Base-by-base conservation (phyloP, 2,797 vertebrate species). In the Scarus forsteni region DNA sequence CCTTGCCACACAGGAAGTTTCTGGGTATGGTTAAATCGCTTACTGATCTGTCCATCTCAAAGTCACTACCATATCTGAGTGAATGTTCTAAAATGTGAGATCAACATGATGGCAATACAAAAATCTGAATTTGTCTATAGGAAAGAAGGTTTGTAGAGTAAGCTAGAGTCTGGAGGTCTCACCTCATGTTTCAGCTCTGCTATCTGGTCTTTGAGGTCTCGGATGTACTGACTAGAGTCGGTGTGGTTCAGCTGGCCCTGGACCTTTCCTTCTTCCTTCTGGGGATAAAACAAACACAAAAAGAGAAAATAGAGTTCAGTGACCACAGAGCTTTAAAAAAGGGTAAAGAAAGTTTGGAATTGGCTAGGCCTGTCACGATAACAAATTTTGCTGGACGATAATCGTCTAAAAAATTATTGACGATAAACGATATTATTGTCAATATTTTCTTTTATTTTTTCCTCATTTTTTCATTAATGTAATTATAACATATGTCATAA, bases 201-300 rank as follows among this genome's bases (percentile, higher is more conserved):
- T 91, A 99, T 99, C 92, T 98, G 97, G 92, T 98, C 97, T 94
- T 97, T 97, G 86, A 99, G 94, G 85, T 99, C 97, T 49, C 94
- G 92, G 87, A 99, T 97, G 88, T 97, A 98, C 93, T 99, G 98
- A 89, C 93, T 97, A 38, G 96, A 97, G 91, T 99, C 97, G 3
- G 95, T 97, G 93, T 95, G 96, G 94, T 97, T 98, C 80, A 99
- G 96, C 73, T 99, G 98, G 42, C 97, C 97, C 87, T 99, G 96
- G 86, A 99, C 92, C 90, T 96, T 97, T 66, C 96, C 97, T 93
- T 99, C 98, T 96, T 99, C 98, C 93, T 97, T 99, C 98, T 99
- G 94, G 92, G 80, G 27, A 27, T 27, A 4, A 27, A 27, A 27
- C 27, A 27, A 2, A 27, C 27, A 27, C 27, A 4, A 27, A 27